These are phyloP conservation scores for Cordilura impudica DNA, from an alignment of 2,888 invertebrate species.

Conservation along the genomic window DNA sequence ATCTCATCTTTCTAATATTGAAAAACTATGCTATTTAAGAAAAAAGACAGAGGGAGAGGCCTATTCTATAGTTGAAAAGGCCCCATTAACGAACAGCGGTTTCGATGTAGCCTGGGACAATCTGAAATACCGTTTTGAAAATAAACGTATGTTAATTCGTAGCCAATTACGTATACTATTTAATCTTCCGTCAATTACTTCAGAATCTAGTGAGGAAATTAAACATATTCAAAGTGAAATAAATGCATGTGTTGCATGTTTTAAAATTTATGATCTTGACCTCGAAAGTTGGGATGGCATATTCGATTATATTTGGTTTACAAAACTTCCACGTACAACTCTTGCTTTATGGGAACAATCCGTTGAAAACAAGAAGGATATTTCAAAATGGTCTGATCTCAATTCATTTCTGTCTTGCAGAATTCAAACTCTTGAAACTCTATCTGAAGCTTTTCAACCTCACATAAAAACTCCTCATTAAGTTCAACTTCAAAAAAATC, in stretches of 20 bases:
- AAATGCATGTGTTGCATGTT: not conserved
- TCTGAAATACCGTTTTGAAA: not conserved
- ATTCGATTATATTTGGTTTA: not conserved
- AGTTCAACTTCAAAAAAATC: not conserved
- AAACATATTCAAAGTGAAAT: too few relatives aligned
- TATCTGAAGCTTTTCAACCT: not conserved
- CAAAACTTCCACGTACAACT: not conserved
- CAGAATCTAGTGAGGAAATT: not conserved
- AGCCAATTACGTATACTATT: not conserved
- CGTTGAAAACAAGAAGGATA: not conserved
- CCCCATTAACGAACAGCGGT: not conserved
- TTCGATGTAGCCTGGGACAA: not conserved
- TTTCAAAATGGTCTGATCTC: constrained; percentile 9
- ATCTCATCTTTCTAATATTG: not conserved
- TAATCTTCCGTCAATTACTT: not conserved
- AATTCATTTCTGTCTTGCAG: not conserved
- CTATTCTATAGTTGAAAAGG: not conserved
- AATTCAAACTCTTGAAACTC: not conserved
- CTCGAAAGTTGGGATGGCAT: not conserved
- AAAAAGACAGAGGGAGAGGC: not conserved
- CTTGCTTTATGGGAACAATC: constrained; percentile 22
- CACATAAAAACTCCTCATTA: not conserved
- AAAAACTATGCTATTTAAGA: not conserved
- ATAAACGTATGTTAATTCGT: not conserved
- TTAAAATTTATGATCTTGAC: not conserved